A percentile compares a stretch with the other conserved stretches of the same genome.
Evolutionary conservation across 2,113 vertebrate genomes (phyloP).

Genomic region (Proterorhinus semilunaris): DNA sequence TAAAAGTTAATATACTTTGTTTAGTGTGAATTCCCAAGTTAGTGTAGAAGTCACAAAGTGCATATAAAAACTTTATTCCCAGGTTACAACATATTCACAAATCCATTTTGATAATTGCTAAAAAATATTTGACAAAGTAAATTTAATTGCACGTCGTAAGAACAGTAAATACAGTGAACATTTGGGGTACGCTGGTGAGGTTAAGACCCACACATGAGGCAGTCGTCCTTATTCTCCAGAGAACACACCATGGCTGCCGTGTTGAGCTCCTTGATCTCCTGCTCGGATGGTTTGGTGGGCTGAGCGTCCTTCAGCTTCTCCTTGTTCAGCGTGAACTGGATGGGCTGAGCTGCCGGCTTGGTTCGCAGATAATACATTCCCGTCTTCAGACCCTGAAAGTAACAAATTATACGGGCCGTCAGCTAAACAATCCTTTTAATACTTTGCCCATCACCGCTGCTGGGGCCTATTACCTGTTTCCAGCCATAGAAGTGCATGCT

Average conservation of each 20-base stretch:
- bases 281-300: conserved; percentile 62
- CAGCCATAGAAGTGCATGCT: conserved; percentile 99
- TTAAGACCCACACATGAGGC: conserved; percentile 92
- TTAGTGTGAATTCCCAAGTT: no score
- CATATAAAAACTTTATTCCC: not conserved
- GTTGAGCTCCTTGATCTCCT: conserved; percentile 85
- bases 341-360: conserved; percentile 94
- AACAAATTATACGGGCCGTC: accelerated
- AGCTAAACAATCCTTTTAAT: not conserved
- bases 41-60: not conserved
- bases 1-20: no score
- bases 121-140: no score
- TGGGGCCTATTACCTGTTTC: conserved; percentile 83
- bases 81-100: conserved; percentile 18
- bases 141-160: not conserved
- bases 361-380: conserved; percentile 99
- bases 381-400: conserved; percentile 89
- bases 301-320: conserved; percentile 86
- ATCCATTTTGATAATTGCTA: no score
- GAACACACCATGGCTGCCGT: conserved; percentile 96
- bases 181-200: not conserved
- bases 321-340: conserved; percentile 98
- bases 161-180: not conserved
- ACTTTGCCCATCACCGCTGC: not conserved
- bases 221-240: conserved; percentile 92